These are phyloP conservation scores for Hypotaenidia philippensis DNA, from an alignment of 2,797 vertebrate species.

Conservation along the genomic window DNA sequence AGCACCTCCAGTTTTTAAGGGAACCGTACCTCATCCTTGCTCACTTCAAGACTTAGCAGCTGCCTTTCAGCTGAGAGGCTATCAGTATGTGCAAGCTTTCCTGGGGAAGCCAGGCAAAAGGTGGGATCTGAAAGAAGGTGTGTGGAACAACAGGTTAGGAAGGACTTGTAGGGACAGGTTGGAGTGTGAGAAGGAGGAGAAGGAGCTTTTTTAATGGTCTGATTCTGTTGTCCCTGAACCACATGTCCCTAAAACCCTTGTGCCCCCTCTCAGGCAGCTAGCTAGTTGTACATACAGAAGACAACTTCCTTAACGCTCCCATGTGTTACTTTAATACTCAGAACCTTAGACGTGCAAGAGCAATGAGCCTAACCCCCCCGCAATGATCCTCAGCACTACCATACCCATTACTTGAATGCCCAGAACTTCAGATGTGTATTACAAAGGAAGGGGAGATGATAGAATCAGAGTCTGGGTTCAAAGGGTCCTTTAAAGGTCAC, in stretches of 20 bases:
- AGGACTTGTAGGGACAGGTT: background rate
- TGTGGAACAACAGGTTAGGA: background rate
- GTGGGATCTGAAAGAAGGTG: background rate
- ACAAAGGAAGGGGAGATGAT: background rate
- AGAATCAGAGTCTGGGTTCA: too few relatives aligned
- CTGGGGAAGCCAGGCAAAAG: background rate
- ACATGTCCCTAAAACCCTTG: background rate
- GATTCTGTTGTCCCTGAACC: background rate
- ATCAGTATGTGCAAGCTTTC: background rate
- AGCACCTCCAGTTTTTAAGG: background rate
- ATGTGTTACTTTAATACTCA: background rate
- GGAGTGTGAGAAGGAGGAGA: background rate
- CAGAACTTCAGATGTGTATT: background rate
- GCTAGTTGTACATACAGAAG: background rate
- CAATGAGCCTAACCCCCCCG: too few relatives aligned
- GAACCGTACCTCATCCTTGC: background rate
- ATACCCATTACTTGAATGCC: background rate
- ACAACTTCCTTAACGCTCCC: background rate
- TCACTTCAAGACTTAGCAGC: background rate
- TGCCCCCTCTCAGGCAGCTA: background rate
- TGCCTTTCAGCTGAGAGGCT: background rate
- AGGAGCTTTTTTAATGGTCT: background rate
- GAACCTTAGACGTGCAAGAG: background rate
- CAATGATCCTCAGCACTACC: background rate
- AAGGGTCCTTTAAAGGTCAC: too few relatives aligned